Conservation (phyloP, 2,113 vertebrate species). For the Chrysemys picta region DNA sequence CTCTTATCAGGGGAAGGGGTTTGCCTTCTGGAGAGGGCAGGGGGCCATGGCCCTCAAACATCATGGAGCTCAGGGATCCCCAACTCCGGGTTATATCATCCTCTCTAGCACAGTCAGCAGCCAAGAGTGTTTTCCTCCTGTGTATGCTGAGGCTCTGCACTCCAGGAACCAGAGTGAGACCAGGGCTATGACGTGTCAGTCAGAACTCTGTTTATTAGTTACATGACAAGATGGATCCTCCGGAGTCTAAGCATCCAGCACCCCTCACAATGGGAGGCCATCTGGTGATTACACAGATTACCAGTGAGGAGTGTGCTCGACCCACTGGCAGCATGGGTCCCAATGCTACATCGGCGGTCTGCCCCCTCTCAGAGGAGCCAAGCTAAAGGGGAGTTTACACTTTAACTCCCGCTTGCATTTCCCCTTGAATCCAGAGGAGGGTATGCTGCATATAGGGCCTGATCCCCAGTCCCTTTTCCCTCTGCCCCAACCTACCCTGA, state of each 20-base stretch:
- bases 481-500: neutral
- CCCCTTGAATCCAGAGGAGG: neutral
- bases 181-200: neutral
- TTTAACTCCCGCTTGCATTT: neutral
- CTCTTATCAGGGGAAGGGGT: neutral
- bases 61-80: neutral
- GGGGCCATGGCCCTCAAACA: neutral
- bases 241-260: neutral
- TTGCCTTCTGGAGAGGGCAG: neutral
- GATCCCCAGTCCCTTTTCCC: neutral
- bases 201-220: neutral
- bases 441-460: neutral
- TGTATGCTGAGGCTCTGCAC: neutral
- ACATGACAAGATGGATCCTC: neutral
- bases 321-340: neutral
- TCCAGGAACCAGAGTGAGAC: neutral
- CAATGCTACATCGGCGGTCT: neutral
- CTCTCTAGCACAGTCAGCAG: neutral
- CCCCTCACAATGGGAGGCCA: neutral
- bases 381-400: neutral
- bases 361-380: neutral
- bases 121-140: neutral
- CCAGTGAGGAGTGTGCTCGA: neutral
- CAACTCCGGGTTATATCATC: neutral
- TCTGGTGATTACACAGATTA: neutral